Conservation (phyloP, 2,888 invertebrate genomes). For the Tinea pellionella region DNA sequence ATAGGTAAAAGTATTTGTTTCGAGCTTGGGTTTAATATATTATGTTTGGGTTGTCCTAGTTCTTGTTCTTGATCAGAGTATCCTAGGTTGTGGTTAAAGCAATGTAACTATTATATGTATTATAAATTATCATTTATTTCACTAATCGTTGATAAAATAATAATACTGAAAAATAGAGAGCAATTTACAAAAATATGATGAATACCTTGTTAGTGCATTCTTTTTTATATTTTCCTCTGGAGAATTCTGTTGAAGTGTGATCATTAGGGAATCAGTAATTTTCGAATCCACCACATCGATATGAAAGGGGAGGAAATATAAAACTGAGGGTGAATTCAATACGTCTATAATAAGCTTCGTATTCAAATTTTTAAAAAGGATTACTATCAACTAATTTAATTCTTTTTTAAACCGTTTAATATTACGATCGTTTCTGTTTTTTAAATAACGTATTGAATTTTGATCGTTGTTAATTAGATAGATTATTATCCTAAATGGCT, state of each 20-base stretch:
- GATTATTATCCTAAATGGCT: neutral
- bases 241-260: conserved; percentile 36
- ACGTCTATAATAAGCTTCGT: neutral
- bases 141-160: neutral
- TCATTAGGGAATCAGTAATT: conserved; percentile 24
- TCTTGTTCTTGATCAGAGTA: no score
- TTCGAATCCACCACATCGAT: conserved; percentile 2
- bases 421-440: neutral
- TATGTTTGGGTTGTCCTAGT: no score
- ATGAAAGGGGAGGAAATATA: conserved; percentile 4
- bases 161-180: neutral
- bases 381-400: neutral
- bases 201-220: conserved; percentile 58
- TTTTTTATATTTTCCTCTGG: conserved; percentile 33
- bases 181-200: conserved; percentile 20
- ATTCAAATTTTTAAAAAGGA: neutral
- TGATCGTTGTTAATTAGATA: neutral
- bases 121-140: no score
- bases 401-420: neutral
- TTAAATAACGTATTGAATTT: neutral
- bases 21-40: no score
- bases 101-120: no score
- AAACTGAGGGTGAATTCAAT: conserved; percentile 4
- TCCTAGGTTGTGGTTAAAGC: no score
- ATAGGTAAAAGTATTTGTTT: no score